A percentile compares a stretch with the other conserved stretches of the same genome.
phyloP scores from a whole-genome alignment of 2,888 invertebrate genomes.

The Synergus laeviventris region DNA sequence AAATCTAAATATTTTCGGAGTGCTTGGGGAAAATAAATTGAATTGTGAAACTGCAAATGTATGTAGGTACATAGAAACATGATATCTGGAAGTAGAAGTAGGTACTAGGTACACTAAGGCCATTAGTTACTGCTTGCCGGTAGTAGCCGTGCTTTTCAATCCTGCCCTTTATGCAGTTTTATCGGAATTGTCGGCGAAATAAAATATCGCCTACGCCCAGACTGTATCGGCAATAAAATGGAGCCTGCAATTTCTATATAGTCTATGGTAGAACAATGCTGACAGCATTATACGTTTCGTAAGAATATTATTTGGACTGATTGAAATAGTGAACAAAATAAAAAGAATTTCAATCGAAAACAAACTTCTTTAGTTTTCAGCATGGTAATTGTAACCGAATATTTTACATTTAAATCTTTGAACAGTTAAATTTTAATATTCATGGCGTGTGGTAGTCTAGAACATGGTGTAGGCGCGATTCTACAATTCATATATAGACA shows the following conservation, averaged over 20 bases:
- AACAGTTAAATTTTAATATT: no score
- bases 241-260: conserved; percentile 12
- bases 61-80: conserved; percentile 12
- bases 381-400: no score
- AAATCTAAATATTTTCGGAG: not conserved
- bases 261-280: conserved; percentile 21
- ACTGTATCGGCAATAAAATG: conserved; percentile 15
- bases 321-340: not conserved
- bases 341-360: not conserved
- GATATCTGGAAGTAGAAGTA: conserved; percentile 10
- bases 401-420: no score
- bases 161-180: conserved; percentile 19
- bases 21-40: conserved; percentile 15
- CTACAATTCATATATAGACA: not conserved
- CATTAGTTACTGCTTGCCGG: conserved; percentile 5
- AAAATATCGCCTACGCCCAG: conserved; percentile 29
- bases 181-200: conserved; percentile 28
- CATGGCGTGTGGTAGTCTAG: no score
- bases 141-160: conserved; percentile 28
- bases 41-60: not conserved
- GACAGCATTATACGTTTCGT: not conserved
- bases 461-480: no score
- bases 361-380: no score
- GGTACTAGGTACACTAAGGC: not conserved
- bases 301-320: not conserved